A percentile compares a stretch with the other conserved stretches of the same genome.
phyloP scores from a whole-genome alignment of 2,888 invertebrate species.

The Catocala fraxini region DNA sequence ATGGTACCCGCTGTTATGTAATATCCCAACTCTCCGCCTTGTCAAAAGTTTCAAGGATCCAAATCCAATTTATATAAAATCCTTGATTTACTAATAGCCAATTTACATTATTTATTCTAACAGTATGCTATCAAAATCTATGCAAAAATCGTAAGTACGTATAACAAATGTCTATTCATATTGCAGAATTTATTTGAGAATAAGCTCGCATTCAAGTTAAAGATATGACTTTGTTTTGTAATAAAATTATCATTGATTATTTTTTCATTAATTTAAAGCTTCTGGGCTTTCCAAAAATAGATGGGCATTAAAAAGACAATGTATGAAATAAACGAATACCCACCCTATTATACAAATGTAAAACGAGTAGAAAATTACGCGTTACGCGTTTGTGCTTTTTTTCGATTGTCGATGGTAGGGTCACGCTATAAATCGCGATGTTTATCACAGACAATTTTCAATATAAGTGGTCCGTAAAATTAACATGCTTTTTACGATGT shows the following conservation, averaged over 20 bases:
- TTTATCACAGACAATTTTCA: conserved; percentile 60
- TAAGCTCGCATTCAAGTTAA: not conserved
- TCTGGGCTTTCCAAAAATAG: conserved; percentile 18
- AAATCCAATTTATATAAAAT: conserved; percentile 26
- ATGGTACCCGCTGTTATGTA: conserved; percentile 23
- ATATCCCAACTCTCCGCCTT: conserved; percentile 30
- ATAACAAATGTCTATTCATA: too few species aligned
- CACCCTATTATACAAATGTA: conserved; percentile 47
- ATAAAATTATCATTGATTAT: conserved; percentile 4
- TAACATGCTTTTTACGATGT: conserved; percentile 46
- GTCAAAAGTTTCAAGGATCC: conserved; percentile 31
- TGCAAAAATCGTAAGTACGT: too few species aligned
- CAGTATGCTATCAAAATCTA: too few species aligned
- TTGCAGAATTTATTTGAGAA: not conserved
- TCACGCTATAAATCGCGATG: conserved; percentile 58
- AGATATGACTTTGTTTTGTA: not conserved
- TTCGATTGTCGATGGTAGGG: conserved; percentile 49
- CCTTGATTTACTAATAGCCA: conserved; percentile 14
- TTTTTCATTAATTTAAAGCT: not conserved
- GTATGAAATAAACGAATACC: conserved; percentile 37
- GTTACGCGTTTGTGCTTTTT: conserved; percentile 37
- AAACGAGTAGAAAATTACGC: conserved; percentile 49
- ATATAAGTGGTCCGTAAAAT: conserved; percentile 61
- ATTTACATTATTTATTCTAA: not conserved
- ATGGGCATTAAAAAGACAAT: conserved; percentile 24